Evolutionary conservation across 2,113 vertebrate species (phyloP).

Genomic region (Puffinus mauretanicus): DNA sequence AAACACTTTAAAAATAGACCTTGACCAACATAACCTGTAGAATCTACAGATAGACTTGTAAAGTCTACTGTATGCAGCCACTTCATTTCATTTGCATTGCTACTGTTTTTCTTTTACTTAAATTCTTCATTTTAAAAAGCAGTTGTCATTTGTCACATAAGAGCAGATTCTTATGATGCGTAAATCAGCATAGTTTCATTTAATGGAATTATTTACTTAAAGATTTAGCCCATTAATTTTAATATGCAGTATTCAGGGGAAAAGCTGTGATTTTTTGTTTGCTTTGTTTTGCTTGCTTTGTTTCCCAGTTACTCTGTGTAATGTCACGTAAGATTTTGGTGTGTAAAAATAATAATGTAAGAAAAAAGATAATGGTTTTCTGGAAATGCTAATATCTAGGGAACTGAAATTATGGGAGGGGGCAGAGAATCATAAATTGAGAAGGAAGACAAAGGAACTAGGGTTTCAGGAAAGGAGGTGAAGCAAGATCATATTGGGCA

Average conservation of each 20-base stretch:
- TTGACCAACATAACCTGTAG: not conserved
- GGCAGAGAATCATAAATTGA: not conserved
- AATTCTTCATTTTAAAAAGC: not conserved
- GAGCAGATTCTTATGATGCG: fast-evolving
- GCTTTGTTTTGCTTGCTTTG: not conserved
- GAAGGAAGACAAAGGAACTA: not conserved
- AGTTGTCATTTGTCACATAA: not conserved
- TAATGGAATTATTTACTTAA: not conserved
- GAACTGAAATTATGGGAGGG: not conserved
- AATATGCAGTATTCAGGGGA: not conserved
- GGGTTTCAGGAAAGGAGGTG: not conserved
- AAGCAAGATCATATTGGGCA: not conserved
- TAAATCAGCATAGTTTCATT: not conserved
- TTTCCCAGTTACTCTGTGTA: not conserved
- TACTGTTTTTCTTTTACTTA: not conserved
- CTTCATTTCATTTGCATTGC: not conserved
- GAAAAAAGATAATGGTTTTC: not conserved
- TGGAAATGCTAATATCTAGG: not conserved
- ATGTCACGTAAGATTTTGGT: not conserved
- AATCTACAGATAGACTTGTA: not conserved
- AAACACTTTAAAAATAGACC: not conserved
- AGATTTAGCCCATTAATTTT: not conserved
- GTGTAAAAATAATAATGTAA: not conserved
- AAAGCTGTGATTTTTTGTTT: not conserved
- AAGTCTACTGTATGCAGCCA: not conserved